These are phyloP conservation scores for Thymallus thymallus DNA, from an alignment of 2,113 vertebrate genomes.

Conservation along the genomic window DNA sequence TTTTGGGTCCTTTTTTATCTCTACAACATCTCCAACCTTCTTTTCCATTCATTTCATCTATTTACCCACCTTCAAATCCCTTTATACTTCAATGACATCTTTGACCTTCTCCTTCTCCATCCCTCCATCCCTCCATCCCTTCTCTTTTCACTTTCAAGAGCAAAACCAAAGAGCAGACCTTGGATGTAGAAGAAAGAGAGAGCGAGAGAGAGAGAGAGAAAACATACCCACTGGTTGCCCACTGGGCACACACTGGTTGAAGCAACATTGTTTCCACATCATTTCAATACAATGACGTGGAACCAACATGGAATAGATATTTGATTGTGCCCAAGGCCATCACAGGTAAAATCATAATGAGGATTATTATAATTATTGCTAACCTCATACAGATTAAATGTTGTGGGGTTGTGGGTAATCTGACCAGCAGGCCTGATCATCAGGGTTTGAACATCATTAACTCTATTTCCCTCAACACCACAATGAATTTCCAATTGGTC, in stretches of 20 bases:
- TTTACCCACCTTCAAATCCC: background rate
- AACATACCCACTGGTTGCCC: too few relatives aligned
- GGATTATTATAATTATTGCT: too few relatives aligned
- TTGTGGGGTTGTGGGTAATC: too few relatives aligned
- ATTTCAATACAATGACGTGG: too few relatives aligned
- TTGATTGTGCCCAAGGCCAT: too few relatives aligned
- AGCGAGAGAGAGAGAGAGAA: background rate
- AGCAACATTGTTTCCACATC: too few relatives aligned
- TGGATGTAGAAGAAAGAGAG: background rate
- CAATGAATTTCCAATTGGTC: conserved; percentile 50
- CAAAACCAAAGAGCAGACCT: conserved; percentile 41
- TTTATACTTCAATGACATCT: conserved; percentile 25
- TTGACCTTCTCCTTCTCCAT: background rate
- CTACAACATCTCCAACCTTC: conserved; percentile 12
- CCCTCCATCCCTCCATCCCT: background rate
- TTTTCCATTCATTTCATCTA: conserved; percentile 5
- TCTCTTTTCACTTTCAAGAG: conserved; percentile 31
- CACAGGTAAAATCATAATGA: too few relatives aligned
- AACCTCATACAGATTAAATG: too few relatives aligned
- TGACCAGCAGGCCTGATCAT: conserved; percentile 23
- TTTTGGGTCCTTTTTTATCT: conserved; percentile 32
- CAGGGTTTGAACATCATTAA: conserved; percentile 47
- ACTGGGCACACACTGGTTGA: too few relatives aligned
- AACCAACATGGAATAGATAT: too few relatives aligned
- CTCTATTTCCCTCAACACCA: conserved; percentile 50